Evolutionary conservation across 2,113 vertebrate species (phyloP).

Genomic region (Sceloporus tristichus): DNA sequence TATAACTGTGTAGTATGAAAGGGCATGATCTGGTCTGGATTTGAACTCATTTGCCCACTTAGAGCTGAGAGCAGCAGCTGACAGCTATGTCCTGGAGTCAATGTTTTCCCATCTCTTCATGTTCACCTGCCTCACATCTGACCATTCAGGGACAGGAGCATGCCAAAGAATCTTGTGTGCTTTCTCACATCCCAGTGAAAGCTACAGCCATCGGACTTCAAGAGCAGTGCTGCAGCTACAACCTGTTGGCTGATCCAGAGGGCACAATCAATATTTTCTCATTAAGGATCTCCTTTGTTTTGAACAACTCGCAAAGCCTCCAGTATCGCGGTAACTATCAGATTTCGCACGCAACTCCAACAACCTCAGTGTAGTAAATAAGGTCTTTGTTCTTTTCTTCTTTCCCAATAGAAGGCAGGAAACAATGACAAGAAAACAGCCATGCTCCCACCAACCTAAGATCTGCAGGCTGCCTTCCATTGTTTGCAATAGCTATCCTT

Average conservation of each 20-base stretch:
- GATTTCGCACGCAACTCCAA: constrained; percentile 12
- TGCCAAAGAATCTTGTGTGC: constrained; percentile 10
- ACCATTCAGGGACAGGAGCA: fast-evolving
- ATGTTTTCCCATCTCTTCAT: not conserved
- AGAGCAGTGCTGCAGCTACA: not conserved
- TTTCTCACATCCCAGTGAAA: not conserved
- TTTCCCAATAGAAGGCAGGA: constrained; percentile 26
- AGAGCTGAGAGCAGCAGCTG: no score
- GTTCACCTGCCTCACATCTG: not conserved
- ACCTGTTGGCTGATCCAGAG: constrained; percentile 19
- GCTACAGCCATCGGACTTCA: constrained; percentile 16
- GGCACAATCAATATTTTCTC: constrained; percentile 46
- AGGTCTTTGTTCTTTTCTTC: constrained; percentile 10
- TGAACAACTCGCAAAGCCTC: constrained; percentile 9
- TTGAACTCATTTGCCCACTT: no score
- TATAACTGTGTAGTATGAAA: no score
- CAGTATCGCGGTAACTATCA: constrained; percentile 41
- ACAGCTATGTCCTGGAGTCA: no score
- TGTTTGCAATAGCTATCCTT: constrained; percentile 1
- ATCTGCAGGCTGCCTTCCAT: constrained; percentile 30
- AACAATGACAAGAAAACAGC: constrained; percentile 17
- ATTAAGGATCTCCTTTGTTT: constrained; percentile 60
- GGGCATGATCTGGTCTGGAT: no score
- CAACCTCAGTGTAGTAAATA: constrained; percentile 32
- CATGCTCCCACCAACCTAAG: not conserved